phyloP scores from a whole-genome alignment of 35 echinoderm and acorn worm species.

The Ophioderma brevispina region DNA sequence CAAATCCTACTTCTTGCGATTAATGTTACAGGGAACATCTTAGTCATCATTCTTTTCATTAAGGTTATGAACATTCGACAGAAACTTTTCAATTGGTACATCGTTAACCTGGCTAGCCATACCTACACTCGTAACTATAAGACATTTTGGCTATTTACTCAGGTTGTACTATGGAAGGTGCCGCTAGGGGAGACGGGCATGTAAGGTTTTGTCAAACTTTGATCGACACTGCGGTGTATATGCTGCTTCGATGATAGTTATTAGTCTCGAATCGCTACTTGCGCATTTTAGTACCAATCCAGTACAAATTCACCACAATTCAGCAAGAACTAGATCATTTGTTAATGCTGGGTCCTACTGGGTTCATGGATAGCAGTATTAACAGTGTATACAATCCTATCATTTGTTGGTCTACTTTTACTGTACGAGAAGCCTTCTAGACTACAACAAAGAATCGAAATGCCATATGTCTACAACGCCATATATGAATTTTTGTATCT shows the following conservation, averaged over 20 bases:
- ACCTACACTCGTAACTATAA: not conserved
- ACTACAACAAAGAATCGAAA: not conserved
- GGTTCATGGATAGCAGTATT: not conserved
- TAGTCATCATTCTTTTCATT: too few relatives aligned
- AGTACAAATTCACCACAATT: not conserved
- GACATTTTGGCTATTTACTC: not conserved
- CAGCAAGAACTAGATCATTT: not conserved
- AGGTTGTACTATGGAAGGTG: not conserved
- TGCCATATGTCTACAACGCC: not conserved
- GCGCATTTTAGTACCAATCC: not conserved
- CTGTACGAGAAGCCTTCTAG: not conserved
- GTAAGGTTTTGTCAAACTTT: not conserved
- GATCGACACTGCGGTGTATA: not conserved
- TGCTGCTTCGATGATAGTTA: not conserved
- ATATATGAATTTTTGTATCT: not conserved
- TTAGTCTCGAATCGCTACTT: not conserved
- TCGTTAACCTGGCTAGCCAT: not conserved
- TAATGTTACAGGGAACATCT: too few relatives aligned
- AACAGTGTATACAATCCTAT: not conserved
- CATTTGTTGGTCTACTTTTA: not conserved
- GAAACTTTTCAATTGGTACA: not conserved
- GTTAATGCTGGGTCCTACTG: not conserved
- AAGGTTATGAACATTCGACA: not conserved
- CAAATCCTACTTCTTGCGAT: too few relatives aligned
- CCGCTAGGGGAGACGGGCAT: not conserved